phyloP scores from a whole-genome alignment of 2,888 invertebrate genomes.

The Serrognathus titanus region DNA sequence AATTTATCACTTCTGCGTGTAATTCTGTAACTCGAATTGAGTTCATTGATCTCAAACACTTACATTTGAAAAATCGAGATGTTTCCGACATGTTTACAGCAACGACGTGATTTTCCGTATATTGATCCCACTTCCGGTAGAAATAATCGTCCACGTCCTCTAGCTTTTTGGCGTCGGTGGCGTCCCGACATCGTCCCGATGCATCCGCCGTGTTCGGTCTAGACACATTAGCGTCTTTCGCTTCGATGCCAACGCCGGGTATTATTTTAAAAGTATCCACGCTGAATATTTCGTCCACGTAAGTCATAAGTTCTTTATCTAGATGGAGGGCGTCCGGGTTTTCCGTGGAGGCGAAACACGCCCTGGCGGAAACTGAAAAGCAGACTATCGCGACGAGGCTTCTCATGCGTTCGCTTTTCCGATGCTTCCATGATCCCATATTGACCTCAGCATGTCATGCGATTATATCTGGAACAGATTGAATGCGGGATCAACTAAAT shows the following conservation, averaged over 20 bases:
- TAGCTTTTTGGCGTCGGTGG: conserved; percentile 32
- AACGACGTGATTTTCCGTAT: conserved; percentile 59
- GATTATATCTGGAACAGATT: conserved; percentile 22
- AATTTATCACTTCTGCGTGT: too few species aligned
- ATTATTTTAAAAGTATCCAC: conserved; percentile 45
- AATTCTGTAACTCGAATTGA: too few species aligned
- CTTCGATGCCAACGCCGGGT: conserved; percentile 26
- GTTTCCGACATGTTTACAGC: conserved; percentile 66
- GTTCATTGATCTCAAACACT: conserved; percentile 35
- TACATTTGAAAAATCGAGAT: conserved; percentile 61
- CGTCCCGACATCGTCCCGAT: too few species aligned
- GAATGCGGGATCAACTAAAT: neutral
- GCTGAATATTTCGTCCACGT: conserved; percentile 57
- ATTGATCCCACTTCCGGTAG: conserved; percentile 57
- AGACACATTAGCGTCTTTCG: conserved; percentile 19
- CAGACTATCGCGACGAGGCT: conserved; percentile 18
- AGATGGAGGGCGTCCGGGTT: conserved; percentile 34
- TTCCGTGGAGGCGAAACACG: conserved; percentile 12
- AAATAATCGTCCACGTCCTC: conserved; percentile 53
- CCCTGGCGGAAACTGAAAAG: conserved; percentile 13
- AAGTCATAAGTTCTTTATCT: conserved; percentile 54
- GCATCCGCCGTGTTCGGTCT: neutral
- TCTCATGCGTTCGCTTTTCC: conserved; percentile 29
- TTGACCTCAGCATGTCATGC: conserved; percentile 35
- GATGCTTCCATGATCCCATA: conserved; percentile 36